phyloP scores from a whole-genome alignment of 2,113 vertebrate genomes.

The Myotis davidii region DNA sequence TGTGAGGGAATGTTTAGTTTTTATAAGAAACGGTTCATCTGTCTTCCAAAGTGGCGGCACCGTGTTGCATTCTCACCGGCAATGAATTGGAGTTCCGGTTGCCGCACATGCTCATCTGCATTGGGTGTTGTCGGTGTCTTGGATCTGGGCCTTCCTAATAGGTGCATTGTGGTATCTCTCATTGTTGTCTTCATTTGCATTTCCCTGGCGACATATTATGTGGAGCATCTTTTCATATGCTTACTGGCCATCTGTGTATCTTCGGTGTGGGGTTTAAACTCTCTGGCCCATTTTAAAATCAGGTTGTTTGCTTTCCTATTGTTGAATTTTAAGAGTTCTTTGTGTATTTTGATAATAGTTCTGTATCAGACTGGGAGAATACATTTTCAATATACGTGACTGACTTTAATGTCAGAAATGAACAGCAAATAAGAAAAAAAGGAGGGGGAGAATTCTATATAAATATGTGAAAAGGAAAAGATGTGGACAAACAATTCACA shows the following conservation, averaged over 20 bases:
- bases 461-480: neutral
- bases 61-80: neutral
- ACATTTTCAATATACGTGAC: neutral
- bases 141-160: neutral
- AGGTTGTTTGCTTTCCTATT: neutral
- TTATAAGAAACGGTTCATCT: neutral
- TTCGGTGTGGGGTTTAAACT: neutral
- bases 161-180: neutral
- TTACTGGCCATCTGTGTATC: neutral
- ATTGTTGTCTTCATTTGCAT: neutral
- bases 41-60: neutral
- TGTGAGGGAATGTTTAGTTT: neutral
- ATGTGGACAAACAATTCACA: neutral
- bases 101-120: neutral
- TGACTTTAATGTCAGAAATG: neutral
- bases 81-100: neutral
- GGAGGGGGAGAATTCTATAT: neutral
- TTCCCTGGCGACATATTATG: neutral
- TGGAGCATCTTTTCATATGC: neutral
- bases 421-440: neutral
- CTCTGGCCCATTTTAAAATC: neutral
- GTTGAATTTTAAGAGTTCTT: neutral
- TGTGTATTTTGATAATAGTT: neutral
- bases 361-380: neutral
- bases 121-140: neutral